Base-by-base conservation (phyloP, 1,140 invertebrate species). In the Papilio xuthus region DNA sequence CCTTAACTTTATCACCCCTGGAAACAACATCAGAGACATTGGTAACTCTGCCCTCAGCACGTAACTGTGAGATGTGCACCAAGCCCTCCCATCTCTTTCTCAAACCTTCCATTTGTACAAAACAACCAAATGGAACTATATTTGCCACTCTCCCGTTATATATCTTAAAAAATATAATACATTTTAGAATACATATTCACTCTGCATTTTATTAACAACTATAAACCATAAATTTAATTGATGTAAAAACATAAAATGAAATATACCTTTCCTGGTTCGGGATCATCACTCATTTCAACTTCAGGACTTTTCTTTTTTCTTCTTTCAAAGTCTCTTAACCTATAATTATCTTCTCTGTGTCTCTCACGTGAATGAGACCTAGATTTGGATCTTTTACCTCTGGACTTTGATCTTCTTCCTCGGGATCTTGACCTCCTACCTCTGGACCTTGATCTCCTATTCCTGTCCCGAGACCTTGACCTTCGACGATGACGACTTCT, bases 71-170 rank as follows among this genome's bases (percentile, higher is more conserved):
- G 83, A 99, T 99, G 88, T 99, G 99, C 10, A 99, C 98, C 0
- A 99, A 94, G 2, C 99, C 99, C 93, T 99, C 99, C 96, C 97
- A 98, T 78, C 97, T 95, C 78, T 96, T 96, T 71, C 96, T 95
- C 9, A 99, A 94, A 0, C 98, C 98, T 89, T 99, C 98, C 8
- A 99, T 92, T 92, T 99, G 98, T 0, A 99, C 98, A 94, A 99
- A 99, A 93, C 99, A 99, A 2, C 99, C 99, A 95, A 99, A 99
- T 47, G 97, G 96, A 41, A 99, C 98, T 81, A 99, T 97, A 86
- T 98, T 99, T 7, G 98, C 98, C 0, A 99, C 98, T 94, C 98
- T 97, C 0, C 98, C 99, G 82, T 96, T 95, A 90, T 99, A 99
- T 85, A 99, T 99, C 95, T 98, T 83, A 37, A 90, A 90, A 73